These are phyloP conservation scores for Motacilla tschutschensis DNA, from an alignment of 2,113 vertebrate genomes.

Conservation along the genomic window DNA sequence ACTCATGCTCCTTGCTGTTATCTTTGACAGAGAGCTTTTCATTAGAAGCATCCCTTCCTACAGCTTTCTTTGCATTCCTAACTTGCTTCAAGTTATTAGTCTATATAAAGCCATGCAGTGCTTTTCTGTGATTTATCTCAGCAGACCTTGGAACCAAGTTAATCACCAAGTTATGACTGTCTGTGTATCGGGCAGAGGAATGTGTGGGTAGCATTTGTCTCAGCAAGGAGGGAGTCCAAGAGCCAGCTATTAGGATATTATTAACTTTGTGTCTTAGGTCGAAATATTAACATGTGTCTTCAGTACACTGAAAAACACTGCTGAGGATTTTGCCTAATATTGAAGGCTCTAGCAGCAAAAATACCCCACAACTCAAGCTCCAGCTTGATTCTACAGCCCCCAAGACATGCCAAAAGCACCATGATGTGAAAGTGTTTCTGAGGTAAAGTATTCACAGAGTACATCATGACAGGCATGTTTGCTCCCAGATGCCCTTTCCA, in stretches of 20 bases:
- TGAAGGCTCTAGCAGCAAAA: neutral
- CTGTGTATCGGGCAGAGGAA: neutral
- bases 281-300: neutral
- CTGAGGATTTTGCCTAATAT: neutral
- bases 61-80: neutral
- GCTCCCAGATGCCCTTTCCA: neutral
- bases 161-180: constrained; percentile 27
- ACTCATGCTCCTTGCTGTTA: neutral
- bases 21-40: constrained; percentile 2
- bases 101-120: constrained; percentile 1
- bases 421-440: neutral
- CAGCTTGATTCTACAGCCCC: neutral
- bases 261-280: neutral
- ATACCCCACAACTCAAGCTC: neutral
- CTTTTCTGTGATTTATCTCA: constrained; percentile 40
- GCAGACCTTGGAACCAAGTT: neutral
- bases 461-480: neutral
- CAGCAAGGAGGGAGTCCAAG: neutral
- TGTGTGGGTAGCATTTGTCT: constrained; percentile 35
- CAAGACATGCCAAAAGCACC: neutral
- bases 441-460: neutral
- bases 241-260: neutral
- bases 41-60: constrained; percentile 6
- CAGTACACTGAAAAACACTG: neutral
- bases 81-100: neutral